These are phyloP conservation scores for Nipponia nippon DNA, from an alignment of 2,113 vertebrate species.

Conservation along the genomic window DNA sequence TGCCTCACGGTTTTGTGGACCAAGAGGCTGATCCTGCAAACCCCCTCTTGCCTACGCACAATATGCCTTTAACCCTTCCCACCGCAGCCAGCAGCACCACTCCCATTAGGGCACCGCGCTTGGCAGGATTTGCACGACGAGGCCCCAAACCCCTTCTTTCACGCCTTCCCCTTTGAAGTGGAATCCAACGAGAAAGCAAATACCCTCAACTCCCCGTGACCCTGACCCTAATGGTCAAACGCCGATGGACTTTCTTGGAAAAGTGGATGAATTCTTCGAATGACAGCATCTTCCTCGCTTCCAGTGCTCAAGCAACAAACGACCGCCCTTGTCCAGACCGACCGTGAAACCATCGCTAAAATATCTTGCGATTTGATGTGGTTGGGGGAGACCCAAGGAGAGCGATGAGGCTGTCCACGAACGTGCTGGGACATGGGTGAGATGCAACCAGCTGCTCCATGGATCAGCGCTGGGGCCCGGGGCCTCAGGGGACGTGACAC, in stretches of 20 bases:
- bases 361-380: neutral
- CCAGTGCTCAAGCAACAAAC: neutral
- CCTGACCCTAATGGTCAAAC: rapidly evolving
- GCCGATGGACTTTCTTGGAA: neutral
- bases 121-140: neutral
- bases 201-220: rapidly evolving
- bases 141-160: neutral
- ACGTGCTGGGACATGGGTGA: neutral
- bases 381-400: neutral
- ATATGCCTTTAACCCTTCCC: rapidly evolving
- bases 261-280: rapidly evolving
- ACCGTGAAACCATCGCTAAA: neutral
- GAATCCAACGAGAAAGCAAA: neutral
- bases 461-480: neutral
- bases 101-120: neutral
- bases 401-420: neutral
- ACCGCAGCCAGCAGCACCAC: neutral
- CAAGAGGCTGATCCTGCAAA: neutral
- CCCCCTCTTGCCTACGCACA: neutral
- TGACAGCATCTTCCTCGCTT: neutral
- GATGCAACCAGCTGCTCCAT: neutral
- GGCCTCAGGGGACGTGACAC: neutral
- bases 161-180: neutral
- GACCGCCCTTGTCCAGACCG: neutral
- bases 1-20: neutral